Evolutionary conservation across 1,140 invertebrate species (phyloP).

Genomic region (Druon quercuslanigerum): DNA sequence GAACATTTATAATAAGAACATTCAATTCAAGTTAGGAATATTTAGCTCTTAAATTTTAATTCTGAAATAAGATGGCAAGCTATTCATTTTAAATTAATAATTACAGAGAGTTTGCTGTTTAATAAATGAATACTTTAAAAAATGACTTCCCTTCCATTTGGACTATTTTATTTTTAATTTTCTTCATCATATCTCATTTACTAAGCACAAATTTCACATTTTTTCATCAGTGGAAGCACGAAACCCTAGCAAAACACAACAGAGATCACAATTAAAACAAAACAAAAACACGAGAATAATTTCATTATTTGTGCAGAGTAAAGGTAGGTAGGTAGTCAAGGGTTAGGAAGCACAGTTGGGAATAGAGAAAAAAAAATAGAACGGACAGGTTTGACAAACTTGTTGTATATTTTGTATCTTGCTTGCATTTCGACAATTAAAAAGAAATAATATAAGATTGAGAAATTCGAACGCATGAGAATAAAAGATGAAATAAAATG

Average conservation of each 20-base stretch:
- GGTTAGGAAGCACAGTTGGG: slow-evolving; percentile 39
- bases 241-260: not conserved
- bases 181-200: too few species aligned
- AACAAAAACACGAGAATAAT: slow-evolving; percentile 20
- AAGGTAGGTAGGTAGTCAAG: slow-evolving; percentile 26
- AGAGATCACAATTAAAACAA: not conserved
- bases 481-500: slow-evolving; percentile 10
- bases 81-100: too few species aligned
- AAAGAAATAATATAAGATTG: slow-evolving; percentile 42
- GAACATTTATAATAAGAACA: too few species aligned
- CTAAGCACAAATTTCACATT: too few species aligned
- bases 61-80: too few species aligned
- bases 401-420: slow-evolving; percentile 60
- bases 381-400: slow-evolving; percentile 57
- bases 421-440: slow-evolving; percentile 55
- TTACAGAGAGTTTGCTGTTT: too few species aligned
- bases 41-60: too few species aligned
- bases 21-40: too few species aligned
- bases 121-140: too few species aligned
- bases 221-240: too few species aligned
- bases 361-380: slow-evolving; percentile 53
- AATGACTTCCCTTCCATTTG: too few species aligned
- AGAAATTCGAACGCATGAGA: slow-evolving; percentile 38
- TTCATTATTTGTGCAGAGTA: slow-evolving; percentile 41
- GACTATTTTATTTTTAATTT: too few species aligned